Conservation (phyloP, 2,888 invertebrate genomes). For the Aleiodes alternator region DNA sequence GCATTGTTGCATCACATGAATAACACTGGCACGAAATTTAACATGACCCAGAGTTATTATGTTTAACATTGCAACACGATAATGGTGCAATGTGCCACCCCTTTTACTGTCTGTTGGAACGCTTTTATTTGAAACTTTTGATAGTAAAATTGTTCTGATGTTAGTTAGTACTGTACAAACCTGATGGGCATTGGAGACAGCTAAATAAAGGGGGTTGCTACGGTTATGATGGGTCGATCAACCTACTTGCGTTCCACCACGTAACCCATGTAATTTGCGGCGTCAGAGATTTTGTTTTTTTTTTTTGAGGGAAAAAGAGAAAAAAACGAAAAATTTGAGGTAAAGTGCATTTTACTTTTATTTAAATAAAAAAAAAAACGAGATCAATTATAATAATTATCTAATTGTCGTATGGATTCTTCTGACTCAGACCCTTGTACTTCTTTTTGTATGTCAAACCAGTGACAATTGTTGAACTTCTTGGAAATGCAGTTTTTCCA, state of each 20-base stretch:
- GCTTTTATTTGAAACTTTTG: constrained; percentile 13
- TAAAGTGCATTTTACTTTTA: not conserved
- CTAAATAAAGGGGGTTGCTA: constrained; percentile 59
- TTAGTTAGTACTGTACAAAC: constrained; percentile 16
- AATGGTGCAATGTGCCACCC: not conserved
- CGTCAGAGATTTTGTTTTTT: constrained; percentile 2
- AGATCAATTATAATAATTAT: constrained; percentile 17
- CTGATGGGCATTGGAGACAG: constrained; percentile 24
- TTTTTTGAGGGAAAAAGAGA: not conserved
- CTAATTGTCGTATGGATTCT: constrained; percentile 72
- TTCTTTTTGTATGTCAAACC: constrained; percentile 89
- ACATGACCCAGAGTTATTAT: not conserved
- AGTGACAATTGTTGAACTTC: constrained; percentile 88
- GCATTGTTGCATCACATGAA: constrained; percentile 61
- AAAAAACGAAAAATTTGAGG: not conserved
- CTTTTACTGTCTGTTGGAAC: constrained; percentile 11
- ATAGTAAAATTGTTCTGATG: not conserved
- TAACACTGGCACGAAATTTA: constrained; percentile 37
- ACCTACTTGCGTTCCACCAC: constrained; percentile 28
- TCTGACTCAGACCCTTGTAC: constrained; percentile 84
- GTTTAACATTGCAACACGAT: constrained; percentile 21
- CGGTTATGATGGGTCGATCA: constrained; percentile 61
- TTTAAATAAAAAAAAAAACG: not conserved
- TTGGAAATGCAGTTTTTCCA: constrained; percentile 90
- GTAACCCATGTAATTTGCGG: not conserved